Evolutionary conservation across 2,797 vertebrate genomes (phyloP).

Genomic region (Gadopsis marmoratus): DNA sequence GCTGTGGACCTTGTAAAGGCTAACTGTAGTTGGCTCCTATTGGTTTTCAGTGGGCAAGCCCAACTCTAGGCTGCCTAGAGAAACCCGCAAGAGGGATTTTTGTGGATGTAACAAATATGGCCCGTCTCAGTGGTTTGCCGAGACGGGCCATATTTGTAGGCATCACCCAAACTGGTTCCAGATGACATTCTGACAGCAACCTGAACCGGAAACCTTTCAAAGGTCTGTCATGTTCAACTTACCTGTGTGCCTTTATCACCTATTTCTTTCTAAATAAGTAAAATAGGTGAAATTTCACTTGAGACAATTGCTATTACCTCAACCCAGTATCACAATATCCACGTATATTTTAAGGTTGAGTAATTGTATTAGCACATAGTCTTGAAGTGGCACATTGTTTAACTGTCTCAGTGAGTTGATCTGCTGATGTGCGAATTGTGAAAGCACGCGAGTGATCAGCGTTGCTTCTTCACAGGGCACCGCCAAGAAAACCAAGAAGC

Average conservation of each 20-base stretch:
- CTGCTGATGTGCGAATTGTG: slow-evolving; percentile 2
- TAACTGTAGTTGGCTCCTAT: too few species aligned
- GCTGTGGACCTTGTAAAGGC: too few species aligned
- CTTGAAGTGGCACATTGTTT: not conserved
- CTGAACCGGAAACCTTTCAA: not conserved
- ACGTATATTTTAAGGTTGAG: not conserved
- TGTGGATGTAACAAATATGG: too few species aligned
- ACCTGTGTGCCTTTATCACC: not conserved
- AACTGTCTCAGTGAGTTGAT: not conserved
- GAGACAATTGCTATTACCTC: too few species aligned
- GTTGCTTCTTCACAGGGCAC: slow-evolving; percentile 47
- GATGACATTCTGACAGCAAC: not conserved
- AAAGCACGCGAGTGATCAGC: not conserved
- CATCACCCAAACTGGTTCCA: not conserved
- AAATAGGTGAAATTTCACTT: not conserved
- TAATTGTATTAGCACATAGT: not conserved
- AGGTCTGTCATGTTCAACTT: too few species aligned
- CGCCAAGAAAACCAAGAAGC: slow-evolving; percentile 90
- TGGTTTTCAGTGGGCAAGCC: too few species aligned
- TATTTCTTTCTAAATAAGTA: not conserved
- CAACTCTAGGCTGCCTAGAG: too few species aligned
- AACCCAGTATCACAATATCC: too few species aligned
- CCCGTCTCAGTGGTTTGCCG: too few species aligned
- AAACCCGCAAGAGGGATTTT: too few species aligned
- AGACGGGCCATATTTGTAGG: not conserved